Percentiles rank a stretch among this genome's conserved stretches.
Evolutionary conservation across 2,888 invertebrate genomes (phyloP).

Genomic region (Noctua fimbriata): DNA sequence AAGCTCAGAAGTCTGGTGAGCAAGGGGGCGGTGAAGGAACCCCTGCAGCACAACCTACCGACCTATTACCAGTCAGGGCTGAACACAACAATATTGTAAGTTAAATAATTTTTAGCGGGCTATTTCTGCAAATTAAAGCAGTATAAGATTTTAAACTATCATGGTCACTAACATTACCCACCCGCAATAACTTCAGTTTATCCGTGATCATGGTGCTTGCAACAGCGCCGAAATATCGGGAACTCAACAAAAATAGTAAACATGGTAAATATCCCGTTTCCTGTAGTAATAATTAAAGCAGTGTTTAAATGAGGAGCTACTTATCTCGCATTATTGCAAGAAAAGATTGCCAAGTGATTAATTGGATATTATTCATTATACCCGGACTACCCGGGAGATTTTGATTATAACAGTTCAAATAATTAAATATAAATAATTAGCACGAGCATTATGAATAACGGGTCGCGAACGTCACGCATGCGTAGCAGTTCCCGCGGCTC

Average conservation of each 20-base stretch:
- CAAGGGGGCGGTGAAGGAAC: constrained; percentile 54
- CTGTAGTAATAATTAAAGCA: too few species aligned
- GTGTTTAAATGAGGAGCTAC: background rate
- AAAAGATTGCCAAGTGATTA: background rate
- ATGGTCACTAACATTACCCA: too few species aligned
- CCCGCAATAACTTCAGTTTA: too few species aligned
- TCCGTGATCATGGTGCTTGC: too few species aligned
- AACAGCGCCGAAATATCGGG: too few species aligned
- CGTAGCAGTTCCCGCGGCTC: background rate
- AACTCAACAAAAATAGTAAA: too few species aligned
- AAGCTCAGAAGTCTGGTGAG: constrained; percentile 53
- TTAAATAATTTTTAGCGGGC: background rate
- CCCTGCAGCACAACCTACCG: constrained; percentile 34
- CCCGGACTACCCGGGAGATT: background rate
- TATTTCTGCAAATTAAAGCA: background rate
- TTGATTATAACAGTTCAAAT: background rate
- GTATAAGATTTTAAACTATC: too few species aligned
- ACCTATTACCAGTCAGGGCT: constrained; percentile 19
- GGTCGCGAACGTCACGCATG: background rate
- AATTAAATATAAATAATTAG: background rate
- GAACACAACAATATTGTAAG: constrained; percentile 53
- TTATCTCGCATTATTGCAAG: background rate
- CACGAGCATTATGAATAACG: too few species aligned
- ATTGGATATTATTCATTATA: background rate
- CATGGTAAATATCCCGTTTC: too few species aligned